Base-by-base conservation (phyloP, 2,797 vertebrate genomes). In the Sarcoramphus papa region DNA sequence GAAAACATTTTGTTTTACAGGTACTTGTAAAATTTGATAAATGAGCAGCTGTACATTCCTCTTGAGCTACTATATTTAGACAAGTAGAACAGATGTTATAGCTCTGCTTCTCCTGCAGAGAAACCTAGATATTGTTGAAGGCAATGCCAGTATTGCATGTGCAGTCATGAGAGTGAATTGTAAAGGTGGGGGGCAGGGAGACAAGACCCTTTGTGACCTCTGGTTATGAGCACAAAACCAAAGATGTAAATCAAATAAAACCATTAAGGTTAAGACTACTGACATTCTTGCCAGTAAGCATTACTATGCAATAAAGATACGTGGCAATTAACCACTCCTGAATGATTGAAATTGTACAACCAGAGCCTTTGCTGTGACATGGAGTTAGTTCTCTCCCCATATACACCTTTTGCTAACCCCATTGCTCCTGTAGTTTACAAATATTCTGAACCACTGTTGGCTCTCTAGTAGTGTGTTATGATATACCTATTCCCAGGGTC, bases 21-120 rank as follows among this genome's bases (percentile, higher is more conserved):
- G 54, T 95, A 72, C 82, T 85, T 90, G 64, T 73, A 93, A 92
- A 88, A 89, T 95, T 80, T 94, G 62, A 95, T 93, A 91, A 96
- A 95, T 40, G 35, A 92, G 8, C 69, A 93, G 53, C 41, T 93
- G 48, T 80, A 77, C 12, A 40, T 94, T 90, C 47, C 83, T 60
- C 45, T 79, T 90, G 74, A 87, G 76, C 37, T 64, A 68, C 65
- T 74, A 60, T 76, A 82, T 84, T 92, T 93, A 81, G 78, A 62
- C 19, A 93, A 59, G 35, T 85, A 28, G 48, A 95, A 88, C 81
- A 91, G 82, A 80, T 92, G 85, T 87, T 40, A 75, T 41, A 22
- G 37, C 50, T 93, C 51, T 77, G 50, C 17, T 91, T 60, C 21
- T 94, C 33, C 53, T 50, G 35, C 30, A 78, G n/a, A 82, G n/a